Evolutionary conservation across 1,140 invertebrate genomes (phyloP).

Genomic region (Vanessa tameamea): DNA sequence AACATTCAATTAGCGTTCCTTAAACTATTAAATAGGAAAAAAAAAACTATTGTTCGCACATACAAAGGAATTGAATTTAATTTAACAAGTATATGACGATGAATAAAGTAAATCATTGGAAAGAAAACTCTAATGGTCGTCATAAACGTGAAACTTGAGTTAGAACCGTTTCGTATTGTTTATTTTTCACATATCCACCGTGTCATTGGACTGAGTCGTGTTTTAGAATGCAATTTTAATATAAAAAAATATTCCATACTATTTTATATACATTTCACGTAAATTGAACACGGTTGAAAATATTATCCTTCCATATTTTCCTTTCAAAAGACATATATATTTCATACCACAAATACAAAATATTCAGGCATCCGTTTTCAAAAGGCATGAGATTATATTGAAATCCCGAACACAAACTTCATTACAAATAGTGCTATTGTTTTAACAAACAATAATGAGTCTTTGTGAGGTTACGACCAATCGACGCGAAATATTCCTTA

Average conservation of each 20-base stretch:
- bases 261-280: too few species aligned
- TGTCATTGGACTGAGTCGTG: not conserved
- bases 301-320: too few species aligned
- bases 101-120: conserved; percentile 9
- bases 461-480: too few species aligned
- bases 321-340: too few species aligned
- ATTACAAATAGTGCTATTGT: too few species aligned
- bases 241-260: not conserved
- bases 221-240: not conserved
- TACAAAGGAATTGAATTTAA: not conserved
- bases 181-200: conserved; percentile 2
- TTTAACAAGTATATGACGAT: conserved; percentile 8
- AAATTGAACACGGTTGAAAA: too few species aligned
- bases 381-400: too few species aligned
- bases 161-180: conserved; percentile 11
- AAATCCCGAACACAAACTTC: too few species aligned
- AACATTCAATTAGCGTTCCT: not conserved
- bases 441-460: too few species aligned
- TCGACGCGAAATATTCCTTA: too few species aligned
- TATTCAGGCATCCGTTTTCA: too few species aligned
- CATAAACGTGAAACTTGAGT: conserved; percentile 6
- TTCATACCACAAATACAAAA: too few species aligned
- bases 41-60: not conserved
- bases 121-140: conserved; percentile 1
- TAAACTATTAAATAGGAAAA: not conserved